Base-by-base conservation (phyloP, 2,113 vertebrate genomes). In the Maccullochella peelii region DNA sequence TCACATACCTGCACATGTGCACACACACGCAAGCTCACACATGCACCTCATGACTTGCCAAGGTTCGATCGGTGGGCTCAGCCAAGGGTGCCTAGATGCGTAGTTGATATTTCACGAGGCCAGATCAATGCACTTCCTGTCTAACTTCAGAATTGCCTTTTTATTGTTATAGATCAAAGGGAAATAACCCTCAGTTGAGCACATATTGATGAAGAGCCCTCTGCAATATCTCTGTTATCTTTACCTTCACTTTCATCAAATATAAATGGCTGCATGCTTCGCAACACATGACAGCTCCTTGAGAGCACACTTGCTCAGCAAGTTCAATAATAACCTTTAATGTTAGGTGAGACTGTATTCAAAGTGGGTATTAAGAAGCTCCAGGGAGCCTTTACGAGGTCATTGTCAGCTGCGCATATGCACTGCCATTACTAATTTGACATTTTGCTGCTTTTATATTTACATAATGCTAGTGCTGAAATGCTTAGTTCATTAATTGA, bases 21-120 rank as follows among this genome's bases (percentile, higher is more conserved):
- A 50, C 21, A 11, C 30, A 23, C 63, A 18, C 55, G 68, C 38
- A 54, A 54, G 62, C 63, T 63, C 77, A 49, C 68, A 66, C 79
- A 58, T 14, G 50, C 71, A 16, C 71, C 47, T 57, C 27, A 3
- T 57, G 38, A 50, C 62, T 67, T 33, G 55, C 76, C 73, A 66
- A 67, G 72, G 71, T 88, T 91, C 70, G 81, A 91, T 76, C 77
- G 84, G 70, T 1, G 42, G 69, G 55, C 72, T 86, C 77, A 82
- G 78, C 84, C 84, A 61, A 86, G 82, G 80, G 89, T 83, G 73
- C 61, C 79, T 61, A 30, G 77, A 87, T 77, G 71, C 16, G 20
- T 62, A 77, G 86, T 62, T 90, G 93, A 90, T 92, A 89, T 92
- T 91, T 92, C 84, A 86, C 18, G 10, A 77, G 74, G 62, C 55